Evolutionary conservation across 2,113 vertebrate genomes (phyloP), one percentile per base, ranked within the genome.

Genomic region (Boulengeromyrus knoepffleri): DNA sequence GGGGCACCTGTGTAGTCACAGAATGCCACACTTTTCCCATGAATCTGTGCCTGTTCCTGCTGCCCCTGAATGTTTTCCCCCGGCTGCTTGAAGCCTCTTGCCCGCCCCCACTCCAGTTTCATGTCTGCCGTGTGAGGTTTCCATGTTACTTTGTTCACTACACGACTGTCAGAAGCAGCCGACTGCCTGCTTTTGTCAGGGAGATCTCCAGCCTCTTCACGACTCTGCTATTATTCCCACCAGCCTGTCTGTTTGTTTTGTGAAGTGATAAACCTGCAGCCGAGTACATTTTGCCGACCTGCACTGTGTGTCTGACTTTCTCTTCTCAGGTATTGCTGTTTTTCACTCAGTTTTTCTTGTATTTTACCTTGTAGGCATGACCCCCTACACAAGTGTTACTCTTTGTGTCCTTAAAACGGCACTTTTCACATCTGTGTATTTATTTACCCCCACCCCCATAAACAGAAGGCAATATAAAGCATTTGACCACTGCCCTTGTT

Each of bases 181-280:
- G 85, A 56, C 85, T 31, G 50, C 27, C 50, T 87, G 47, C 85
- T 87, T 56, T 87, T 87, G 47, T 87, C 85, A 36, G 50, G 85
- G 45, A 56, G 50, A 27, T 39, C 6, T 53, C 3, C 27, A n/a
- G 15, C 10, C 50, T 87, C 27, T 87, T 15, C 19, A 2, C 15
- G 13, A 27, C 50, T 36, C 15, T 6, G 15, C 85, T 39, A 2
- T 87, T 36, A 87, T 87, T 53, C 85, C 50, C 27, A 19, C 85
- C 49, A 31, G 85, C 24, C 49, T 1, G 10, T 24, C 21, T n/a
- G 13, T 39, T 77, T 39, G 17, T 39, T 56, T 31, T 87, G n/a
- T 39, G n/a, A n/a, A 52, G 50, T 17, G 15, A 31, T 10, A 36
- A 27, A 87, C 46, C 85, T 84, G 70, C 70, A 39, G 70, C 80